Evolutionary conservation across 1,140 invertebrate species (phyloP).

Genomic region (Diprion similis): DNA sequence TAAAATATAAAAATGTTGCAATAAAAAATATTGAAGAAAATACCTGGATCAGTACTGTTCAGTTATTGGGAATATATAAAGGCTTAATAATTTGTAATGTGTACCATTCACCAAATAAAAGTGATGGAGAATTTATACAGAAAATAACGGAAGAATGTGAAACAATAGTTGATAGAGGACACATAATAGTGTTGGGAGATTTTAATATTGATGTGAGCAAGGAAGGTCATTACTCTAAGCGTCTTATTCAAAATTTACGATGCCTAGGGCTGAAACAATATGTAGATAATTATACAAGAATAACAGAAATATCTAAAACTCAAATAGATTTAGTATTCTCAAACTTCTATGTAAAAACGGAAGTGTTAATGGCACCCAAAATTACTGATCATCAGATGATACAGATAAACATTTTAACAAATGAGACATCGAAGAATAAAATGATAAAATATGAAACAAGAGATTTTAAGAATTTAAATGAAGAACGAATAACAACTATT

Average conservation of each 20-base stretch:
- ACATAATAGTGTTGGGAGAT: slow-evolving; percentile 28
- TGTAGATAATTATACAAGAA: slow-evolving; percentile 22
- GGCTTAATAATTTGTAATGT: slow-evolving; percentile 12
- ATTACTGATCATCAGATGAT: slow-evolving; percentile 20
- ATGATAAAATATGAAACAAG: not conserved
- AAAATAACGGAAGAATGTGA: slow-evolving; percentile 17
- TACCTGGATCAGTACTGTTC: slow-evolving; percentile 18
- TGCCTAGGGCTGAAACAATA: slow-evolving; percentile 24
- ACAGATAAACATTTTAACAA: not conserved
- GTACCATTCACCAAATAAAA: slow-evolving; percentile 22
- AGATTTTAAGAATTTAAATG: not conserved
- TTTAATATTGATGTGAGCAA: slow-evolving; percentile 22
- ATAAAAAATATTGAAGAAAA: not conserved
- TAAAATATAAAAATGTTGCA: slow-evolving; percentile 11
- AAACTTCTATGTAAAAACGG: slow-evolving; percentile 16
- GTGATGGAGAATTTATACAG: slow-evolving; percentile 23
- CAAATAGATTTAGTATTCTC: slow-evolving; percentile 22
- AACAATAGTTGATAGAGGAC: slow-evolving; percentile 20
- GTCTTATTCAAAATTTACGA: slow-evolving; percentile 14
- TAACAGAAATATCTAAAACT: slow-evolving; percentile 22
- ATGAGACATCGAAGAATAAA: not conserved
- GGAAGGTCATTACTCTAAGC: slow-evolving; percentile 23
- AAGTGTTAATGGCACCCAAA: slow-evolving; percentile 19
- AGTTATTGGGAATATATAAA: slow-evolving; percentile 2
- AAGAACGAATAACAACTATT: not conserved